These are phyloP conservation scores for Phycodurus eques DNA, from an alignment of 2,113 vertebrate species.

Conservation along the genomic window DNA sequence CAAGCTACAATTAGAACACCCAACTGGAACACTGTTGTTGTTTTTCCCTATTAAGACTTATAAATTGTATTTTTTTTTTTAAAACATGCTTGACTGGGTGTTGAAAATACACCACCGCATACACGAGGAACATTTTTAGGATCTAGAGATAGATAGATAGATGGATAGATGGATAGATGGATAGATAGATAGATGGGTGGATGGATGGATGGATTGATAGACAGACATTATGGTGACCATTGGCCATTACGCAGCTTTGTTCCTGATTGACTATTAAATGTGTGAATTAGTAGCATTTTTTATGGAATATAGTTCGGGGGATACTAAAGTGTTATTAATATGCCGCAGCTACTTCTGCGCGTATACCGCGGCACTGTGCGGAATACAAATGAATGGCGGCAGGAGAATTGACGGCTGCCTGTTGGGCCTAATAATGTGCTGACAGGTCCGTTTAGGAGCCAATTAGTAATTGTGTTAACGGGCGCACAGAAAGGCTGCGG, in stretches of 20 bases:
- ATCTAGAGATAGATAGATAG: not conserved
- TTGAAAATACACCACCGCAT: not conserved
- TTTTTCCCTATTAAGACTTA: no score
- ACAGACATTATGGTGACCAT: not conserved
- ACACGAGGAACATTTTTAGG: not conserved
- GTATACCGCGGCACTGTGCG: not conserved
- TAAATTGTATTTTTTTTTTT: not conserved
- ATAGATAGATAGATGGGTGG: not conserved
- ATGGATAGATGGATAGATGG: not conserved
- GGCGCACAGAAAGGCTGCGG: not conserved
- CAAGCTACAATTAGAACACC: not conserved
- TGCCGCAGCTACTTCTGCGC: not conserved
- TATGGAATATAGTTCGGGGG: not conserved
- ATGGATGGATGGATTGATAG: not conserved
- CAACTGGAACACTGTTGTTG: not conserved
- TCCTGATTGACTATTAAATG: not conserved
- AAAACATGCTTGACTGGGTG: not conserved
- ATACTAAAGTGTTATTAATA: constrained; percentile 6
- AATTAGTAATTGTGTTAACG: not conserved
- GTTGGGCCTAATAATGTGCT: not conserved
- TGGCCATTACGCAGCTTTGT: not conserved
- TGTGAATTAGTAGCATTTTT: constrained; percentile 2
- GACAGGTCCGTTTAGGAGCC: not conserved
- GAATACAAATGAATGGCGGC: not conserved
- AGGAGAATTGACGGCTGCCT: not conserved